Evolutionary conservation across 30 jellyfish, hydroid and myxozoan species (phyloP), one percentile per base, ranked within the genome.

Genomic region (Cassiopea xamachana): DNA sequence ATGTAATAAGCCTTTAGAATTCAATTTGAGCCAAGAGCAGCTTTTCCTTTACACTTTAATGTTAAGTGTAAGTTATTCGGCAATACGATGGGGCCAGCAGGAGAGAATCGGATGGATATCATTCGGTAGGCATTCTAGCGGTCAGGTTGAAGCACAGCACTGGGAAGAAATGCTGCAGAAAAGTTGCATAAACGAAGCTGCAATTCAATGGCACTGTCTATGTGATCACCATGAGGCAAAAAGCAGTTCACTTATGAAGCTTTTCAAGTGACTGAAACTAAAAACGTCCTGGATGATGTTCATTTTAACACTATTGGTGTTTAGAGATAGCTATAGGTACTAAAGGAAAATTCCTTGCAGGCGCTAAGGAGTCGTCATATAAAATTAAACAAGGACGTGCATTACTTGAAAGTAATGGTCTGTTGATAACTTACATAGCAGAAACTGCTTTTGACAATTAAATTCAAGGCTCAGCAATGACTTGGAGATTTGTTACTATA

Each of bases 31-130:
- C 69, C 98, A 90, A 73, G 98, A 94, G 68, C 98, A 94, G 79
- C 75, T 94, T 75, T 90, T 94, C 43, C 87, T 94, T 27, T 84
- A 94, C 92, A 94, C 98, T 18, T 86, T 94, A 78, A 94, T 94
- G 98, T 92, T 95, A 17, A 95, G 99, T 73, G 99, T 95, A 43
- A 91, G 98, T 69, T 95, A 91, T 75, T 95, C 99, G 2, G 98
- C 99, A 46, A 84, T 88, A 47, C 94, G 99, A 48, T 88, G 97
- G 97, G 94, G 91, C 69, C 98, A 91, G 75, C 99, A 95, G 86
- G 99, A 95, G 87, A 95, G 96, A 73, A 95, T 95, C 46, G 99
- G 99, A 15, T 95, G 99, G 99, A 95, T 95, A 69, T 94, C 99
- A 18, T 95, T 95, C 83, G 99, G 99, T 12, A 68, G 98, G 67